Base-by-base conservation (phyloP, 1,140 invertebrate species). In the Hesperophylax magnus region DNA sequence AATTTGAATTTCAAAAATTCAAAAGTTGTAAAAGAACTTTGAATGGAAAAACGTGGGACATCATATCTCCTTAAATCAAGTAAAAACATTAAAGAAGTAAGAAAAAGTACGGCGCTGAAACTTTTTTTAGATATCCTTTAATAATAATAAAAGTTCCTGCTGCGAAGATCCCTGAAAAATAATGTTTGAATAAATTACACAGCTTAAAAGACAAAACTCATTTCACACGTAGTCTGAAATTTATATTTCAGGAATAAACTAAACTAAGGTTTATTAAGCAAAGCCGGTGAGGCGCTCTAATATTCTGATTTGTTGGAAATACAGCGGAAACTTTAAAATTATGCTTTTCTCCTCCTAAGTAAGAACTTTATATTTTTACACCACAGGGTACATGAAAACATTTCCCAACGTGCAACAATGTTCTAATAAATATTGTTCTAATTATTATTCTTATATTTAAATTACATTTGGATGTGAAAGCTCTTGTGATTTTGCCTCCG, bases 341-440 rank as follows among this genome's bases (percentile, higher is more conserved):
- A 34, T 18, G 56, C 75, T 47, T 14, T 47, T 6, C 3, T 61
- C 14, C 31, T 77, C 34, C 60, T 82, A 82, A 82, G 79, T 71
- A 82, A 79, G 77, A 22, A 53, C 14, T 60, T 69, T 76, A 74
- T 76, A 71, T 78, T 79, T 82, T 78, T 63, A 52, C 54, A 54
- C 76, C 22, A 18, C 11, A n/a, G 69, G 22, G 76, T 71, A 27
- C 2, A 5, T 2, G n/a, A n/a, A n/a, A n/a, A n/a, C n/a, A n/a
- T n/a, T n/a, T n/a, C n/a, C n/a, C n/a, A n/a, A n/a, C n/a, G n/a
- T n/a, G n/a, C n/a, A n/a, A n/a, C n/a, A n/a, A n/a, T n/a, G n/a
- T n/a, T n/a, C n/a, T n/a, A n/a, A n/a, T n/a, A n/a, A 2, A 27
- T 27, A 27, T 27, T 5, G 27, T 2, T 2, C 27, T 27, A 27